Base-by-base conservation (phyloP, 2,888 invertebrate species). In the Agapetus fuscipes region DNA sequence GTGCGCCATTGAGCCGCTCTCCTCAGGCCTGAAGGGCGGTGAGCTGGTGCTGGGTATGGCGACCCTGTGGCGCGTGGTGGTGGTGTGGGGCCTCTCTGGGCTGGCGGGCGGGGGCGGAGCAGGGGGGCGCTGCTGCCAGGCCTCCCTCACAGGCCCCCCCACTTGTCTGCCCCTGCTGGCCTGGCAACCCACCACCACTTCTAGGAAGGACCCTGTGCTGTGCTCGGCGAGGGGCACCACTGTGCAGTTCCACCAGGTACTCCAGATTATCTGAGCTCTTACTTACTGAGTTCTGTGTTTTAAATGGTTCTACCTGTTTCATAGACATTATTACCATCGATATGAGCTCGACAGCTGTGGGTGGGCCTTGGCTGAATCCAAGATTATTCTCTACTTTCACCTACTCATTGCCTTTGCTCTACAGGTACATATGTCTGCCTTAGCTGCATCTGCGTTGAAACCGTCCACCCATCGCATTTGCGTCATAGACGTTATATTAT, bases 181-280 rank as follows among this genome's bases (percentile, higher is more conserved):
- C 17, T 97, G 96, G 96, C 93, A 89, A 62, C 76, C 87, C 62
- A 85, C 88, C 56, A 65, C 76, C 2, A 72, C 80, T 50, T 73
- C 81, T 9, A 72, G 32, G 14, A 32, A 83, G 35, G 88, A 87
- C 57, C 90, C 93, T 10, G 83, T 95, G 6, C 68, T 96, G 39
- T 88, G 94, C 1, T 88, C 93, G 57, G 95, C 86, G 1, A 73
- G 96, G 33, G 86, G 89, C 34, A 79, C 75, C 49, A 79, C 79
- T 30, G 66, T 97, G 34, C 83, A 85, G 59, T 95, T 94, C 70
- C 85, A 89, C 53, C 84, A 91, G 60, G 80, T 83, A n/a, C n/a
- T n/a, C n/a, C n/a, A n/a, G n/a, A n/a, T 20, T 20, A 6, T 20
- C 9, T 20, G 20, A 20, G 4, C 9, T 20, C 9, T 4, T 9